phyloP scores from a whole-genome alignment of 37 sponge, comb jelly and placozoan species.

The Amphimedon queenslandica region DNA sequence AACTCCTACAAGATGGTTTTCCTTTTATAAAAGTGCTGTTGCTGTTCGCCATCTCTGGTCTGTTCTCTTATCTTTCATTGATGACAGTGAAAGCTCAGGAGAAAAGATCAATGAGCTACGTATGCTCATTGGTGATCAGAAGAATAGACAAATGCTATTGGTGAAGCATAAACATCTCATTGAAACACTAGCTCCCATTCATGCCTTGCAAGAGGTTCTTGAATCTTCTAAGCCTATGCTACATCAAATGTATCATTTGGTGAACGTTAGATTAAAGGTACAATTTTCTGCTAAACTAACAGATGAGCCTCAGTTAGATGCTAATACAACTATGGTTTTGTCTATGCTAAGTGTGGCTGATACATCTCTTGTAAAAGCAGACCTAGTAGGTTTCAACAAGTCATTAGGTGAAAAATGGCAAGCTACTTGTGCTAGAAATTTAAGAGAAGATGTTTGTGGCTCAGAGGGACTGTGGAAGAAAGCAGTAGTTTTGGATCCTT shows the following conservation, averaged over 20 bases:
- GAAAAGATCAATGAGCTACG: background rate
- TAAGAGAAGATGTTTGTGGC: background rate
- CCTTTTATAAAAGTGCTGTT: background rate
- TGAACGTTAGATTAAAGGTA: too few species aligned
- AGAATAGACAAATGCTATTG: background rate
- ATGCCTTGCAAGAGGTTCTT: background rate
- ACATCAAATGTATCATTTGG: background rate
- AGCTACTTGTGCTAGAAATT: background rate
- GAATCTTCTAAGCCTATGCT: background rate
- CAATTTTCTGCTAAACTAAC: too few species aligned
- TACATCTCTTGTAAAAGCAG: background rate
- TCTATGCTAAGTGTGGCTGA: background rate
- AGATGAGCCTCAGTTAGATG: background rate
- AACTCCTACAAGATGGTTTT: background rate
- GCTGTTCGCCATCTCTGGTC: background rate
- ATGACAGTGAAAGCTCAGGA: background rate
- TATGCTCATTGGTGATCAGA: background rate
- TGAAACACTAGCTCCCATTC: background rate
- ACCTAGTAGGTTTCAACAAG: background rate
- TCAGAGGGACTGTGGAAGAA: background rate
- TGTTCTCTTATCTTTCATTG: background rate
- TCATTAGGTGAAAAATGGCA: background rate
- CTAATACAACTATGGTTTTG: background rate
- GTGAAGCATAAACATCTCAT: background rate
- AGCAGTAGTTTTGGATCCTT: background rate